Percentiles rank a stretch among this genome's conserved stretches.
phyloP scores from a whole-genome alignment of 1,140 invertebrate species.

The Drosophila mojavensis region DNA sequence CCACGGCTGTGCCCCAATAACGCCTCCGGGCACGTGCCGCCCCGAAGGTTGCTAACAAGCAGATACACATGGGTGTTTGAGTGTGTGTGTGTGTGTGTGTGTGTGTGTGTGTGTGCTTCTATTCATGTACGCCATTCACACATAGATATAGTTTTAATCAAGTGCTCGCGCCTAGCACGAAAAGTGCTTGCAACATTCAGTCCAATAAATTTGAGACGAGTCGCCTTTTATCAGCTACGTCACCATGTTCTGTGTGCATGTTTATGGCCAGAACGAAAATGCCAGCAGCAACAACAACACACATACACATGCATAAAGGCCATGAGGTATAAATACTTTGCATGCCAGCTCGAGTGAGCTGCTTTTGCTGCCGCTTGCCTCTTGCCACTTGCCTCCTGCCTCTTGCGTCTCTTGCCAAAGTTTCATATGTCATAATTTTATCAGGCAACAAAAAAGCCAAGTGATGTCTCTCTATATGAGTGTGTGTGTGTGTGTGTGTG shows the following conservation, averaged over 20 bases:
- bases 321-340: conserved; percentile 58
- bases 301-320: conserved; percentile 32
- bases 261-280: conserved; percentile 69
- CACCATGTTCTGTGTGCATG: conserved; percentile 73
- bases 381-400: conserved; percentile 50
- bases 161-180: conserved; percentile 49
- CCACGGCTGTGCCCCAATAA: conserved; percentile 11
- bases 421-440: conserved; percentile 83
- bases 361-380: conserved; percentile 34
- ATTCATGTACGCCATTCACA: conserved; percentile 13
- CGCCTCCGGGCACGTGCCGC: conserved; percentile 20
- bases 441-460: conserved; percentile 72
- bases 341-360: conserved; percentile 39
- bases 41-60: conserved; percentile 12
- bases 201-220: conserved; percentile 62
- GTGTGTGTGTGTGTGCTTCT: background rate
- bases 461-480: conserved; percentile 34
- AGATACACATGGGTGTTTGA: background rate
- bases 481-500: conserved; percentile 28
- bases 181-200: conserved; percentile 35
- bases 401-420: conserved; percentile 65
- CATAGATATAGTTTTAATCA: conserved; percentile 32
- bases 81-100: background rate
- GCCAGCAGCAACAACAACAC: conserved; percentile 9
- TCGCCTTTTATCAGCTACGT: conserved; percentile 70